These are phyloP conservation scores for Notarius lentiginosus DNA, from an alignment of 2,113 vertebrate genomes.

Conservation along the genomic window DNA sequence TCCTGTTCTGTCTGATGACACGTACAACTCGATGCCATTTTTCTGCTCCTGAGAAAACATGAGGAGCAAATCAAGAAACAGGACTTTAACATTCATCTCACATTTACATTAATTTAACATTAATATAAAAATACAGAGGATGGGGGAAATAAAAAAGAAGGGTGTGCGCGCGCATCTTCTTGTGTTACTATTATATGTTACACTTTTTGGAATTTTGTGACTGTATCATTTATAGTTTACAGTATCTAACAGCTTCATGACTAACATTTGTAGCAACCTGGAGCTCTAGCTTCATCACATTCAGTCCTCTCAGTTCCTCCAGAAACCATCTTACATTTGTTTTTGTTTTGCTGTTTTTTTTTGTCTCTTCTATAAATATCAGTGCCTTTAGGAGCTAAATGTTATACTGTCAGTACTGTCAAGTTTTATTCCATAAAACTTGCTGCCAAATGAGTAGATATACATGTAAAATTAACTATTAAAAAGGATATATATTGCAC, in stretches of 20 bases:
- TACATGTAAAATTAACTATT: not conserved
- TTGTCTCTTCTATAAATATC: not conserved
- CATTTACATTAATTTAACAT: not conserved
- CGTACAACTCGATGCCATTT: constrained; percentile 91
- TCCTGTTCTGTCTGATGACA: constrained; percentile 81
- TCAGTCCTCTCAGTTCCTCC: not conserved
- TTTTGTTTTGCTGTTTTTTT: not conserved
- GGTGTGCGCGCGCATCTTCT: too few relatives aligned
- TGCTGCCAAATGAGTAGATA: not conserved
- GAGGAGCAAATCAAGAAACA: not conserved
- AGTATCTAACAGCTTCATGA: not conserved
- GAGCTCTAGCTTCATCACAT: not conserved
- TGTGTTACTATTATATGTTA: not conserved
- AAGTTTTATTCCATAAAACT: not conserved
- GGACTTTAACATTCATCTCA: too few relatives aligned
- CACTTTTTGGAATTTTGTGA: not conserved
- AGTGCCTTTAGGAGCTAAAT: not conserved
- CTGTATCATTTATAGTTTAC: not conserved
- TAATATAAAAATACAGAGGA: not conserved
- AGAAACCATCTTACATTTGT: not conserved
- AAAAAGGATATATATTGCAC: not conserved
- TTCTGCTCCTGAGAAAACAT: constrained; percentile 78
- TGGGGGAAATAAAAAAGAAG: not conserved
- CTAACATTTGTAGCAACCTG: not conserved
- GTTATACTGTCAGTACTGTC: not conserved